phyloP scores from a whole-genome alignment of 1,140 invertebrate genomes.

The Bursaphelenchus mucronatus region DNA sequence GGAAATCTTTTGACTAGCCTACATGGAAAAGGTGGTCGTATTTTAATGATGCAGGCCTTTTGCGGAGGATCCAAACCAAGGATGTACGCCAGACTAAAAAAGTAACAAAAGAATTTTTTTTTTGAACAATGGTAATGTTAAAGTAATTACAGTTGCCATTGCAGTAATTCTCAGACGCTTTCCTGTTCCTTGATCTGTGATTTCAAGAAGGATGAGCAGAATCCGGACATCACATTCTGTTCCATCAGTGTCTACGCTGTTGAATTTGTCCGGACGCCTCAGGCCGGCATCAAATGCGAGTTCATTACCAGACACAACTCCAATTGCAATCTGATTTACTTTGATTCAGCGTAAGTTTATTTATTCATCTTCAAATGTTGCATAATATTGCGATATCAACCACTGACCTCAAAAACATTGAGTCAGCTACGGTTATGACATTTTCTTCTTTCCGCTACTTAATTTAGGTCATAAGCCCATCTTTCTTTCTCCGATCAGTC shows the following conservation, averaged over 20 bases:
- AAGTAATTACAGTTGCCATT: constrained; percentile 22
- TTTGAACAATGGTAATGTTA: not conserved
- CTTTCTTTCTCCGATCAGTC: too few relatives aligned
- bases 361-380: constrained; percentile 14
- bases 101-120: constrained; percentile 30
- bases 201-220: constrained; percentile 16
- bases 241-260: constrained; percentile 16
- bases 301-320: constrained; percentile 52
- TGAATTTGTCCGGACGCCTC: constrained; percentile 9
- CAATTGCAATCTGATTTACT: constrained; percentile 43
- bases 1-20: constrained; percentile 33
- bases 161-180: constrained; percentile 16
- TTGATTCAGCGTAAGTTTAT: constrained; percentile 52
- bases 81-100: constrained; percentile 53
- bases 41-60: constrained; percentile 45
- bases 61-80: constrained; percentile 44
- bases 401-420: too few relatives aligned
- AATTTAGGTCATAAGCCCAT: too few relatives aligned
- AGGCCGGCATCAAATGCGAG: constrained; percentile 3
- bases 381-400: too few relatives aligned
- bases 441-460: too few relatives aligned
- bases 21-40: constrained; percentile 50
- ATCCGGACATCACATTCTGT: constrained; percentile 29
- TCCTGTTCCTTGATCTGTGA: constrained; percentile 25
- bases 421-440: too few relatives aligned